Evolutionary conservation across 1,140 invertebrate species (phyloP), one percentile per base, ranked within the genome.

Genomic region (Caenorhabditis latens): DNA sequence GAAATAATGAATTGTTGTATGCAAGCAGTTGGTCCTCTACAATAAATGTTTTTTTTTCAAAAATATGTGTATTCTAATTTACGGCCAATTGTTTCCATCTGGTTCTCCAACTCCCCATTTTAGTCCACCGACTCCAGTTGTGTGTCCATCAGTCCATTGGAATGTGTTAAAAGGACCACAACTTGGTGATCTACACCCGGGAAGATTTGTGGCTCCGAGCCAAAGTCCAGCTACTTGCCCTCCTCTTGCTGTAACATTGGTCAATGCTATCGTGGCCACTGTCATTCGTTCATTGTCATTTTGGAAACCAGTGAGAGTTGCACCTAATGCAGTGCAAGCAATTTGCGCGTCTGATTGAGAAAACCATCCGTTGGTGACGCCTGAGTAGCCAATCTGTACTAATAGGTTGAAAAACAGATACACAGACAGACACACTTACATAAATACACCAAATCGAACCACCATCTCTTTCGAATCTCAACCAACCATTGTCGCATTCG

Each of bases 131-230:
- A 46, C 8, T 19, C 65, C 65, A 7, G 65, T 71, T 11, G 65
- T 71, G 8, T 19, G 4, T 0, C 65, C 65, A 71, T 71, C 65
- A 4, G 65, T 71, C 65, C 65, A 71, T n/a, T 43, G 40, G 19
- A 71, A 71, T n/a, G 65, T 71, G 65, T 16, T 71, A 16, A 16
- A 46, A 4, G 65, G 65, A 16, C 65, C 65, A 71, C 65, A 71
- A 19, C 14, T 46, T 7, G 40, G 13, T 19, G 16, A 8, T 43
- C 42, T 4, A n/a, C 65, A 71, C 2, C 65, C 65, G 6, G 65
- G 13, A n/a, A 16, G 40, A 46, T 43, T 71, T 43, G 65, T 71
- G 21, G 40, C 42, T 3, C 65, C 65, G 2, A 71, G 24, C 65
- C 65, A 71, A 24, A 71, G 65, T 19, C 65, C 65, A 6, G 40